phyloP scores from a whole-genome alignment of 2,888 invertebrate species.

The Drosophila rubida region DNA sequence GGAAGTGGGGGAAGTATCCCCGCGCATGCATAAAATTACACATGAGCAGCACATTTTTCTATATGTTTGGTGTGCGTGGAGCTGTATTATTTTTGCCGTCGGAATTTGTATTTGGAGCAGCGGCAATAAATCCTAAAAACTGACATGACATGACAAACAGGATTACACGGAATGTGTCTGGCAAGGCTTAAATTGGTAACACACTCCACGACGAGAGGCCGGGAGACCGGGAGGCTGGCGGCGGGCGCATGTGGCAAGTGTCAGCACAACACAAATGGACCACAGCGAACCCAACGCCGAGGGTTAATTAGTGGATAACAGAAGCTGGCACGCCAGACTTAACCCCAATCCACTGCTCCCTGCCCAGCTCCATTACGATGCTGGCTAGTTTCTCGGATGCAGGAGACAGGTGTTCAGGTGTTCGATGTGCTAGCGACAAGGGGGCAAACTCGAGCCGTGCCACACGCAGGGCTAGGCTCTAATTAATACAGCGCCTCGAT shows the following conservation, averaged over 20 bases:
- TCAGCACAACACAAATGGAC: conserved; percentile 60
- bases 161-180: conserved; percentile 79
- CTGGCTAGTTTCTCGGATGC: conserved; percentile 46
- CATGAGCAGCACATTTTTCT: conserved; percentile 57
- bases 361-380: conserved; percentile 66
- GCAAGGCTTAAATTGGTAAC: conserved; percentile 77
- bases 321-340: conserved; percentile 21
- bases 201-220: conserved; percentile 53
- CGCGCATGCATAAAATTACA: conserved; percentile 68
- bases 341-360: conserved; percentile 10
- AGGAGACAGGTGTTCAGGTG: conserved; percentile 70
- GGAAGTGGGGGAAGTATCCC: conserved; percentile 1
- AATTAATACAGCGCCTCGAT: conserved; percentile 52
- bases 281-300: conserved; percentile 58
- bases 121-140: conserved; percentile 83
- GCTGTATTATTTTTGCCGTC: conserved; percentile 52
- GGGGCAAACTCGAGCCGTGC: conserved; percentile 30
- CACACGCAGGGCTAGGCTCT: conserved; percentile 43
- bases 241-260: conserved; percentile 36
- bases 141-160: conserved; percentile 84
- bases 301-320: conserved; percentile 80
- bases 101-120: conserved; percentile 65
- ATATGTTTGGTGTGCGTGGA: conserved; percentile 33
- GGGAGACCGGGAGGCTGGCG: neutral
- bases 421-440: neutral